Conservation (phyloP, 2,113 vertebrate species). For the Scophthalmus maximus region DNA sequence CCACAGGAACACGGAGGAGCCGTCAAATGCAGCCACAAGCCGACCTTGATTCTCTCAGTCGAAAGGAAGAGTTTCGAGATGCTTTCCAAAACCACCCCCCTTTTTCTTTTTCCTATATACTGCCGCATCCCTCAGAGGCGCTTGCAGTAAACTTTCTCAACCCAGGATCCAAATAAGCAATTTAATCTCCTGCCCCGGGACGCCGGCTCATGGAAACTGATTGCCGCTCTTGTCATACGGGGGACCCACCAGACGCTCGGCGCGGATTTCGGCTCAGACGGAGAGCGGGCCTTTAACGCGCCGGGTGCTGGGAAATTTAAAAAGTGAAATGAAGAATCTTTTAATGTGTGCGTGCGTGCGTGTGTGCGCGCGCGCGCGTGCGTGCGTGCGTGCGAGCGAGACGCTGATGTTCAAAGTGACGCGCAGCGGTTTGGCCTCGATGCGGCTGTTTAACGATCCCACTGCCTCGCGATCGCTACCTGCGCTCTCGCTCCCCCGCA, state of each 20-base stretch:
- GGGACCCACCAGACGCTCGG: constrained; percentile 46
- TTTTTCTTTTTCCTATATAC: constrained; percentile 2
- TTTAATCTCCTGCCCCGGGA: constrained; percentile 65
- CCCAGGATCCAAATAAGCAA: constrained; percentile 60
- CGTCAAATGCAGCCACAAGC: constrained; percentile 16
- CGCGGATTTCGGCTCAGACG: constrained; percentile 29
- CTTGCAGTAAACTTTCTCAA: constrained; percentile 58
- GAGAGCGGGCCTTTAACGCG: constrained; percentile 26
- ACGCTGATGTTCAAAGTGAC: constrained; percentile 49
- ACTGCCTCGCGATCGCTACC: constrained; percentile 19
- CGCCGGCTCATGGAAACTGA: constrained; percentile 54
- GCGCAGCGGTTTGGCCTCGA: neutral
- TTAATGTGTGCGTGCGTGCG: neutral
- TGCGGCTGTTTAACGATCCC: constrained; percentile 44
- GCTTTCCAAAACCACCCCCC: constrained; percentile 44
- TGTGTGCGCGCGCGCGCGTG: too few relatives aligned
- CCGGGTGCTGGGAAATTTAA: constrained; percentile 11
- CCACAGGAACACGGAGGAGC: neutral
- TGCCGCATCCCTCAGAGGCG: constrained; percentile 34
- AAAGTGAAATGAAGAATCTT: constrained; percentile 16
- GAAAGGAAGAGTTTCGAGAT: constrained; percentile 26
- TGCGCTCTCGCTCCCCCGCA: constrained; percentile 31
- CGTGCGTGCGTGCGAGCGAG: neutral
- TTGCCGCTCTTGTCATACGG: constrained; percentile 48
- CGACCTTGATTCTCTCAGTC: constrained; percentile 32